phyloP scores from a whole-genome alignment of 2,888 invertebrate genomes.

The Tipula unca region DNA sequence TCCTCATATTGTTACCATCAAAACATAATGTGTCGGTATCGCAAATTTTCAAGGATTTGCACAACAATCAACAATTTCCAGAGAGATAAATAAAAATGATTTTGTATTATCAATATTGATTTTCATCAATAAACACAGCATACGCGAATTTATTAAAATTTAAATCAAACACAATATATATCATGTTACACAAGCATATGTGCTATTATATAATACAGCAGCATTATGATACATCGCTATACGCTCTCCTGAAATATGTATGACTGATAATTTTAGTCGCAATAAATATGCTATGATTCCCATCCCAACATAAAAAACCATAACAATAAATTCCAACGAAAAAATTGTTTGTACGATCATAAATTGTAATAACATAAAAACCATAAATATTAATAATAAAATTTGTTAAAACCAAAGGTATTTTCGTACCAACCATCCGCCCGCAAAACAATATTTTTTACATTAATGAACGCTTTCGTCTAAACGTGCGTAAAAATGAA shows the following conservation, averaged over 20 bases:
- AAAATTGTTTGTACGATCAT: not conserved
- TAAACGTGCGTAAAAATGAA: not conserved
- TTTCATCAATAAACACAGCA: not conserved
- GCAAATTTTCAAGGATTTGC: not conserved
- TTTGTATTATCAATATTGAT: not conserved
- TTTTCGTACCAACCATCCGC: not conserved
- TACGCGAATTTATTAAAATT: not conserved
- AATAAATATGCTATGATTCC: not conserved
- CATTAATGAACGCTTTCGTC: not conserved
- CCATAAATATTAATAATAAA: not conserved
- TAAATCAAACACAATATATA: not conserved
- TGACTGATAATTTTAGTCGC: not conserved
- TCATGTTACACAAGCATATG: not conserved
- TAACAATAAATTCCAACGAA: not conserved
- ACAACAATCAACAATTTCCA: not conserved
- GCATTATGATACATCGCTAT: not conserved
- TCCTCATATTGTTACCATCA: not conserved
- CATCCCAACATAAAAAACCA: not conserved
- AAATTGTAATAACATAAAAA: not conserved
- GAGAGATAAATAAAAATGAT: not conserved
- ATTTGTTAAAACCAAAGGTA: not conserved
- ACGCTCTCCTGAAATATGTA: not conserved
- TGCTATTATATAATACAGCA: not conserved
- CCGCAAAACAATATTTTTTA: not conserved
- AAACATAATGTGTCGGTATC: not conserved